phyloP scores from a whole-genome alignment of 2,797 vertebrate genomes.

The Lepus oiostolus region DNA sequence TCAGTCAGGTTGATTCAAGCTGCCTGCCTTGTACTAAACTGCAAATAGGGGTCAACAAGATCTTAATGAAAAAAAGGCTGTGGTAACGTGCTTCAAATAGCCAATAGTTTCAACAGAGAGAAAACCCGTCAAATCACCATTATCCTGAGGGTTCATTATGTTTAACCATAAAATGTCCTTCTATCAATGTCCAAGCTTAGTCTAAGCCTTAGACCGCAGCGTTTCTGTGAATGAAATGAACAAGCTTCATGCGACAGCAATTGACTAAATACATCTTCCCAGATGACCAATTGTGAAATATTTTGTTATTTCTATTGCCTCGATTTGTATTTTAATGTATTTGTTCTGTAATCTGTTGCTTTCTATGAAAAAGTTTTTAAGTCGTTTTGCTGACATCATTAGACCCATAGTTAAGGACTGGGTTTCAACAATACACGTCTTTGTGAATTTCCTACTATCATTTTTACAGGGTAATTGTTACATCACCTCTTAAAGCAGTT shows the following conservation, averaged over 20 bases:
- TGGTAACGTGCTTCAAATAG: not conserved
- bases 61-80: conserved; percentile 69
- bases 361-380: not conserved
- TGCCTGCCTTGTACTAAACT: not conserved
- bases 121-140: conserved; percentile 55
- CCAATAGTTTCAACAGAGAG: conserved; percentile 1
- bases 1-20: conserved; percentile 62
- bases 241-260: not conserved
- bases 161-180: conserved; percentile 27
- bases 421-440: not conserved
- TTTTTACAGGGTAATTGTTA: conserved; percentile 34
- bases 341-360: not conserved
- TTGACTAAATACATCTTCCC: conserved; percentile 2
- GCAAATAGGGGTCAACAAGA: conserved; percentile 53
- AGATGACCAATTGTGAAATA: not conserved
- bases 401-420: not conserved
- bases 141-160: conserved; percentile 56
- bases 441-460: not conserved
- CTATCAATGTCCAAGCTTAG: conserved; percentile 51
- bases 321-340: conserved; percentile 27
- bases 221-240: conserved; percentile 42
- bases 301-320: not conserved
- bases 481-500: not conserved
- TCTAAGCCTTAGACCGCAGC: not conserved
- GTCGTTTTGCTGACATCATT: not conserved